Percentiles rank a stretch among this genome's conserved stretches.
These are phyloP conservation scores for Chironomus riparius DNA, from an alignment of 2,888 invertebrate species.

Conservation along the genomic window DNA sequence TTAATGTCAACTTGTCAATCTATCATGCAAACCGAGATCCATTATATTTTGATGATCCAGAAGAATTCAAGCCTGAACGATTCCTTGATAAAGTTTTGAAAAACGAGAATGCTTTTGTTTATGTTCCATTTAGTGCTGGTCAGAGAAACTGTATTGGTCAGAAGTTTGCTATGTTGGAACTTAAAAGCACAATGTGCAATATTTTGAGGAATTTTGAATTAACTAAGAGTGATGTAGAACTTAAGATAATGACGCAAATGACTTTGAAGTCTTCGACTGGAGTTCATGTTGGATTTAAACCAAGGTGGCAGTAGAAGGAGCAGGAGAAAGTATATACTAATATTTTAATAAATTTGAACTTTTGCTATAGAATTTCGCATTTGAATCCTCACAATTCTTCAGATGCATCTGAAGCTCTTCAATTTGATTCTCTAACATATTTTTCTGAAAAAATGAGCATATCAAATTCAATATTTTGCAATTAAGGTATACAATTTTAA, in stretches of 20 bases:
- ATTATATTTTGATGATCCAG: conserved; percentile 36
- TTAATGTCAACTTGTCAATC: conserved; percentile 15
- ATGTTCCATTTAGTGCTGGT: conserved; percentile 41
- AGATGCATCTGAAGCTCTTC: not conserved
- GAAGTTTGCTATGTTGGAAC: conserved; percentile 41
- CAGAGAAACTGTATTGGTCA: conserved; percentile 32
- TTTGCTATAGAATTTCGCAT: not conserved
- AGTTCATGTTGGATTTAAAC: conserved; percentile 10
- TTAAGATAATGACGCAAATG: conserved; percentile 37
- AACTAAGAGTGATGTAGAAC: conserved; percentile 33
- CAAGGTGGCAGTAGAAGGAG: not conserved
- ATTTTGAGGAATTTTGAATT: conserved; percentile 37
- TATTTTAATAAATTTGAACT: too few relatives aligned
- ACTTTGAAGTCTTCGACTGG: conserved; percentile 38
- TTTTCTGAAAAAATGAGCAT: not conserved
- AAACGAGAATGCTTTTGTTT: conserved; percentile 39
- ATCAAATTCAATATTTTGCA: not conserved
- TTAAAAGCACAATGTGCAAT: conserved; percentile 38
- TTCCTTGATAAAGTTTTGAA: conserved; percentile 33
- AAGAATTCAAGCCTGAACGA: conserved; percentile 40
- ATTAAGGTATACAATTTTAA: not conserved
- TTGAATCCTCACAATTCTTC: not conserved
- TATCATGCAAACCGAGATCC: conserved; percentile 31
- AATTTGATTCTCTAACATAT: not conserved
- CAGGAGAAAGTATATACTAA: too few relatives aligned